These are phyloP conservation scores for Orbicella faveolata DNA, from an alignment of 64 coral and sea anemone species.

Conservation along the genomic window DNA sequence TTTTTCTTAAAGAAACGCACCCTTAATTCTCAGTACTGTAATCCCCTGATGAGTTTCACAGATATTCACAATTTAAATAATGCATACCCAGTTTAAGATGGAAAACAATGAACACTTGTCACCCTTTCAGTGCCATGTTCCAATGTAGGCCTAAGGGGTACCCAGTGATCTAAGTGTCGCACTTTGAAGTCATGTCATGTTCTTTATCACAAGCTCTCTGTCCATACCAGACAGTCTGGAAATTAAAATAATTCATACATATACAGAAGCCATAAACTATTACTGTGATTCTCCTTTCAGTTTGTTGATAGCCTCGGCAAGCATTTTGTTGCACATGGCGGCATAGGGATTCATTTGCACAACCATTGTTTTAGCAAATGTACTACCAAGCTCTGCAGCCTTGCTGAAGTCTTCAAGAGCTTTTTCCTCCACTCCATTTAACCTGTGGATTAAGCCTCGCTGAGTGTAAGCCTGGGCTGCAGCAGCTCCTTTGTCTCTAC, in stretches of 20 bases:
- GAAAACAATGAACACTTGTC: too few relatives aligned
- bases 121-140: too few relatives aligned
- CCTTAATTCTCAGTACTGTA: too few relatives aligned
- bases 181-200: too few relatives aligned
- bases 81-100: too few relatives aligned
- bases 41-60: too few relatives aligned
- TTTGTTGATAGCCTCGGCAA: conserved; percentile 83
- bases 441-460: conserved; percentile 82
- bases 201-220: background rate
- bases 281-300: background rate
- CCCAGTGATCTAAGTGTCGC: too few relatives aligned
- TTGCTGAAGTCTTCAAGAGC: conserved; percentile 79
- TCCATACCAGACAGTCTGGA: background rate
- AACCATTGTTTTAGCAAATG: conserved; percentile 90
- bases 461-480: conserved; percentile 90
- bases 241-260: background rate
- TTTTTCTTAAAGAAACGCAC: too few relatives aligned
- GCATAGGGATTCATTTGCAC: conserved; percentile 92
- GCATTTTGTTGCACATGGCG: conserved; percentile 96
- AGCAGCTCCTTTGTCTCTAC: conserved; percentile 52
- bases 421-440: conserved; percentile 74
- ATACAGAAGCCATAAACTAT: background rate
- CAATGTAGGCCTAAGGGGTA: too few relatives aligned
- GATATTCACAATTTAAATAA: too few relatives aligned
- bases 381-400: conserved; percentile 83